Evolutionary conservation across 2,113 vertebrate genomes (phyloP).

Genomic region (Indri indri): DNA sequence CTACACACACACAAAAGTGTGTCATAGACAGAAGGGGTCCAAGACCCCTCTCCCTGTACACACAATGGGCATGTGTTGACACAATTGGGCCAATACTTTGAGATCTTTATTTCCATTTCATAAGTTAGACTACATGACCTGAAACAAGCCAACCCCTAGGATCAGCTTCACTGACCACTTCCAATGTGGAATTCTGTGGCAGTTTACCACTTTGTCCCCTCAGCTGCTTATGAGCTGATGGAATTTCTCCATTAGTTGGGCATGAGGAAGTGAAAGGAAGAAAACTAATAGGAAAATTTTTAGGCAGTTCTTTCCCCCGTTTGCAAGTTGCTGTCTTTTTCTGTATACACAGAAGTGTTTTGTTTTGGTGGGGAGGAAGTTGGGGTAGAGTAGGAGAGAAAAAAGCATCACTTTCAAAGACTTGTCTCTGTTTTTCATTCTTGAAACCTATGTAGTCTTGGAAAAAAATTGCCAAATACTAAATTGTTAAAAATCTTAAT

Average conservation of each 20-base stretch:
- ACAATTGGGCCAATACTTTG: neutral
- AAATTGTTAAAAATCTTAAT: neutral
- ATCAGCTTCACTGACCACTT: neutral
- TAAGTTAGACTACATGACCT: neutral
- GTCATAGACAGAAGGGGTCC: neutral
- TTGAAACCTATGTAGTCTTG: neutral
- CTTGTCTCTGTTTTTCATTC: neutral
- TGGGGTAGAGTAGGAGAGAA: neutral
- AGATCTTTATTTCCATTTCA: neutral
- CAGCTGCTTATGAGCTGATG: neutral
- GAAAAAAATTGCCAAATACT: neutral
- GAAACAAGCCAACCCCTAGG: neutral
- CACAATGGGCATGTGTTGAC: too few species aligned
- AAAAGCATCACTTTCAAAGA: neutral
- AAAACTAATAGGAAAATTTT: neutral
- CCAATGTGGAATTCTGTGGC: neutral
- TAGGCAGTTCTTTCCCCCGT: neutral
- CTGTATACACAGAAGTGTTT: neutral
- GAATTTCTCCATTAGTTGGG: neutral
- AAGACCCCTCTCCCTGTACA: rapidly evolving
- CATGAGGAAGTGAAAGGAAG: neutral
- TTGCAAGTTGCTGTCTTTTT: neutral
- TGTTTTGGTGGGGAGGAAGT: neutral
- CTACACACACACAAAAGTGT: neutral
- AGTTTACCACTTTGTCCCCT: neutral